Evolutionary conservation across 2,797 vertebrate species (phyloP), one percentile per base, ranked within the genome.

Genomic region (Sandelia bainsii): DNA sequence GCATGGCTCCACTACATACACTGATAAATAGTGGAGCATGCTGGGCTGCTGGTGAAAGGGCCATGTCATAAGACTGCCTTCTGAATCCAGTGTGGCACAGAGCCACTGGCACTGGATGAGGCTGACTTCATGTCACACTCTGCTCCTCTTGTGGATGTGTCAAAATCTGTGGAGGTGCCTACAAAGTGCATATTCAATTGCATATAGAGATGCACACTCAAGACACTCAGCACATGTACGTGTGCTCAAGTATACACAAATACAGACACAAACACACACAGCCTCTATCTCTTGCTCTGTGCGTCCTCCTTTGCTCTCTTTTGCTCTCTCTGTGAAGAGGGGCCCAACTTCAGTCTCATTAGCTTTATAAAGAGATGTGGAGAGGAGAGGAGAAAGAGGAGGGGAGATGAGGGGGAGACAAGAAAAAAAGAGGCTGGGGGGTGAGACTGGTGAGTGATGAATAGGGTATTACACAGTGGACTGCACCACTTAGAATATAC

Each of bases 281-380:
- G 6, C 53, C 58, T 60, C 61, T 58, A 63, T 72, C 59, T 37
- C 54, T 62, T 23, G 57, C 69, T 32, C 64, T 76, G 58, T 63
- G 66, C 77, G 81, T 85, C 83, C 79, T 86, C 65, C 75, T 82
- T 64, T 85, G 74, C 81, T 79, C 75, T 49, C 20, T 70, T 80
- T 83, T 64, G 12, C 83, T 73, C 79, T 68, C 62, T 72, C 81
- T 74, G 72, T 80, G 77, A 90, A 91, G 85, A 89, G 92, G 85
- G 91, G 92, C 93, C 93, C 91, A 90, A 89, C 92, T 94, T 91
- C 87, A 92, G 86, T 92, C 94, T 94, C 93, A 95, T 94, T 84
- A 94, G 93, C 92, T 92, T 94, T 72, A 94, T 91, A 94, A 95
- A 95, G 90, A 88, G 87, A 88, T 77, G 83, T 87, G 85, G 85